Conservation (phyloP, 2,113 vertebrate genomes). For the Callaeas wilsoni region DNA sequence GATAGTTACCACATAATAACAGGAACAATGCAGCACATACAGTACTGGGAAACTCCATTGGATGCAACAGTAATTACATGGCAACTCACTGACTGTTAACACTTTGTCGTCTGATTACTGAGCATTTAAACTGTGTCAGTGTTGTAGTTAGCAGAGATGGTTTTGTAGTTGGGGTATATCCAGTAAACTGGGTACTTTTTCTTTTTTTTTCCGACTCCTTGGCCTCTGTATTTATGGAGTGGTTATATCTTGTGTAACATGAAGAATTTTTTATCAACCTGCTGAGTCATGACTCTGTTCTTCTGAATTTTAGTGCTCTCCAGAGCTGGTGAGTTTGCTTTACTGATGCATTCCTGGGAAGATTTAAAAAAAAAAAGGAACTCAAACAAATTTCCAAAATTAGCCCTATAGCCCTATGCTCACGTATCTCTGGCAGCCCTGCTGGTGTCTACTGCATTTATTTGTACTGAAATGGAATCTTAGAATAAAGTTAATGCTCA, state of each 20-base stretch:
- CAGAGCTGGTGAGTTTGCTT: background rate
- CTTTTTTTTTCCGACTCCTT: background rate
- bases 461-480: background rate
- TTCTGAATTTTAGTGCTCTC: background rate
- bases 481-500: slow-evolving; percentile 6
- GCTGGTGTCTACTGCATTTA: background rate
- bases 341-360: background rate
- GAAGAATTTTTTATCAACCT: background rate
- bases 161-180: background rate
- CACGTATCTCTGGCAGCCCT: background rate
- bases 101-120: background rate
- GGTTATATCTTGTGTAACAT: background rate
- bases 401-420: background rate
- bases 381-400: background rate
- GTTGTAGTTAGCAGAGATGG: background rate
- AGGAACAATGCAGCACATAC: slow-evolving; percentile 8
- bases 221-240: background rate
- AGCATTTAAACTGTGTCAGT: background rate
- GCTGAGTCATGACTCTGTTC: background rate
- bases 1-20: slow-evolving; percentile 50
- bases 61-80: background rate
- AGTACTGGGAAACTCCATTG: slow-evolving; percentile 22
- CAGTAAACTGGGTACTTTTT: background rate
- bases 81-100: slow-evolving; percentile 42
- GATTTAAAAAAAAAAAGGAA: background rate